Percentiles rank a stretch among this genome's conserved stretches.
phyloP scores from a whole-genome alignment of 2,888 invertebrate genomes.

The Lithophane socia region DNA sequence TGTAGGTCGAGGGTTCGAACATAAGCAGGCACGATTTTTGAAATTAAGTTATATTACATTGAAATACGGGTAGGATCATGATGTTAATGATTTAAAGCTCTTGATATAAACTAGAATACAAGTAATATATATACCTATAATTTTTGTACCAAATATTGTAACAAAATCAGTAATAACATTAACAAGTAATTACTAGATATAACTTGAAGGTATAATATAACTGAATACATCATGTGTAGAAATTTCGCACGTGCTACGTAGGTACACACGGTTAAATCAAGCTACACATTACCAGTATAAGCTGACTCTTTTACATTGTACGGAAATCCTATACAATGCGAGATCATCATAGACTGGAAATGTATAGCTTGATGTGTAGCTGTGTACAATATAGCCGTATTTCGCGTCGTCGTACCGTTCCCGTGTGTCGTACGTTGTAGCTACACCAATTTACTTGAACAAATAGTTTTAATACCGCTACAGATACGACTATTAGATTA shows the following conservation, averaged over 20 bases:
- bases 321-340: too few relatives aligned
- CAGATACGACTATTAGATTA: conserved; percentile 56
- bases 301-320: background rate
- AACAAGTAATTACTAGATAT: conserved; percentile 7
- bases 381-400: conserved; percentile 44
- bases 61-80: too few relatives aligned
- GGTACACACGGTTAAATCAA: too few relatives aligned
- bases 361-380: too few relatives aligned
- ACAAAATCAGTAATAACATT: background rate
- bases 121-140: background rate
- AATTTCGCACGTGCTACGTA: conserved; percentile 46
- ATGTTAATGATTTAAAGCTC: background rate
- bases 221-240: conserved; percentile 42
- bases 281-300: too few relatives aligned
- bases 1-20: too few relatives aligned
- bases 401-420: conserved; percentile 45
- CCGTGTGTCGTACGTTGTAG: conserved; percentile 47
- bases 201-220: conserved; percentile 17
- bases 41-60: too few relatives aligned
- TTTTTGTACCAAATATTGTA: conserved; percentile 4
- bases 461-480: conserved; percentile 66
- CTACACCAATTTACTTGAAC: conserved; percentile 74
- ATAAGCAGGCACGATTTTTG: too few relatives aligned
- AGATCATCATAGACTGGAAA: too few relatives aligned
- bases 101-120: background rate